Evolutionary conservation across 2,888 invertebrate species (phyloP).

Genomic region (Nematopogon swammerdamellus): DNA sequence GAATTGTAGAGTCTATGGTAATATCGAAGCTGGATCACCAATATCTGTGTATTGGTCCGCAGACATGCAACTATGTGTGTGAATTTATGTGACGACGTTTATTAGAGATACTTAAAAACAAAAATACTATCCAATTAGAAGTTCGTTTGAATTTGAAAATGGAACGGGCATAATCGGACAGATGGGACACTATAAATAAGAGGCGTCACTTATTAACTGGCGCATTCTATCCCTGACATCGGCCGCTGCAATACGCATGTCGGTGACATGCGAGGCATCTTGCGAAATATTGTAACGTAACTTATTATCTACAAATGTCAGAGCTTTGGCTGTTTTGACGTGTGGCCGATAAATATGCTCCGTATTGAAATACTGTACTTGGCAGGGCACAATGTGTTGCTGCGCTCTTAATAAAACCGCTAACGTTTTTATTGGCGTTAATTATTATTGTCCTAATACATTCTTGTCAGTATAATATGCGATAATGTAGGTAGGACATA

Average conservation of each 20-base stretch:
- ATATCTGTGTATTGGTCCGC: background rate
- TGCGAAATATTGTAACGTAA: constrained; percentile 37
- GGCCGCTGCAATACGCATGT: constrained; percentile 26
- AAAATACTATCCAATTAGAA: constrained; percentile 54
- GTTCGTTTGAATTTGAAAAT: constrained; percentile 46
- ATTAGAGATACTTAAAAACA: constrained; percentile 19
- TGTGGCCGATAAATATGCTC: background rate
- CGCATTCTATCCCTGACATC: constrained; percentile 21
- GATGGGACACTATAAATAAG: constrained; percentile 51
- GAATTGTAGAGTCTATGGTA: too few relatives aligned
- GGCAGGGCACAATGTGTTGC: too few relatives aligned
- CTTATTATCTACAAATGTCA: constrained; percentile 45
- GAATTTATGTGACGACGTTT: background rate
- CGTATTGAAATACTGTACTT: too few relatives aligned
- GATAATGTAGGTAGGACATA: too few relatives aligned
- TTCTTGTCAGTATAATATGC: too few relatives aligned
- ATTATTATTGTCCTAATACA: too few relatives aligned
- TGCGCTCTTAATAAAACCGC: too few relatives aligned
- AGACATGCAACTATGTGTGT: background rate
- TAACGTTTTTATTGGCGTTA: too few relatives aligned
- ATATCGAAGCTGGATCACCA: too few relatives aligned
- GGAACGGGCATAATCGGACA: constrained; percentile 48
- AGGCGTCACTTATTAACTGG: constrained; percentile 22
- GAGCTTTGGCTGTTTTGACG: constrained; percentile 31
- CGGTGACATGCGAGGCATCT: constrained; percentile 14